Conservation (phyloP, 2,113 vertebrate species). For the Hippolais icterina region DNA sequence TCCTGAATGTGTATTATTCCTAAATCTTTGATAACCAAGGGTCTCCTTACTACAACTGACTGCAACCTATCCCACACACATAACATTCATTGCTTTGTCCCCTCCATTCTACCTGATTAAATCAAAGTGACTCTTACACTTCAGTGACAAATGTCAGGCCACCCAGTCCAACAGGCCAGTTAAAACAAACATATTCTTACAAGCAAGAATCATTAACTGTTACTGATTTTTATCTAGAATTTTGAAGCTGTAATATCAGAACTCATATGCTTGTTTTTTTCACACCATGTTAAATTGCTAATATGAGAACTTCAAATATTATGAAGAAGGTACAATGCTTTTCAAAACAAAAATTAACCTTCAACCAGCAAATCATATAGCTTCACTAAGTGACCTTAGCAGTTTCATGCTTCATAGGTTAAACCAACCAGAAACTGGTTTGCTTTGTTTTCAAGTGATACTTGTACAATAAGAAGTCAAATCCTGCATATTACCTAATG, state of each 20-base stretch:
- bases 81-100: accelerated
- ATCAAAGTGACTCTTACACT: neutral
- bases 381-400: neutral
- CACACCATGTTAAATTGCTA: neutral
- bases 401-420: neutral
- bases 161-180: neutral
- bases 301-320: neutral
- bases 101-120: neutral
- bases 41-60: neutral
- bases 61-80: neutral
- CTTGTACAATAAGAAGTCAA: neutral
- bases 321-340: neutral
- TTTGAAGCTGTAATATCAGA: neutral
- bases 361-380: neutral
- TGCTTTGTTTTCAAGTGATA: neutral
- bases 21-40: neutral
- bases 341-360: neutral
- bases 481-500: neutral
- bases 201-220: neutral
- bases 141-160: neutral
- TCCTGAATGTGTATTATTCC: neutral
- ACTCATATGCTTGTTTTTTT: neutral
- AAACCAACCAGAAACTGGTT: neutral
- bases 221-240: neutral
- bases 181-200: neutral